Percentiles rank a stretch among this genome's conserved stretches.
Evolutionary conservation across 2,113 vertebrate species (phyloP).

Genomic region (Orycteropus afer): DNA sequence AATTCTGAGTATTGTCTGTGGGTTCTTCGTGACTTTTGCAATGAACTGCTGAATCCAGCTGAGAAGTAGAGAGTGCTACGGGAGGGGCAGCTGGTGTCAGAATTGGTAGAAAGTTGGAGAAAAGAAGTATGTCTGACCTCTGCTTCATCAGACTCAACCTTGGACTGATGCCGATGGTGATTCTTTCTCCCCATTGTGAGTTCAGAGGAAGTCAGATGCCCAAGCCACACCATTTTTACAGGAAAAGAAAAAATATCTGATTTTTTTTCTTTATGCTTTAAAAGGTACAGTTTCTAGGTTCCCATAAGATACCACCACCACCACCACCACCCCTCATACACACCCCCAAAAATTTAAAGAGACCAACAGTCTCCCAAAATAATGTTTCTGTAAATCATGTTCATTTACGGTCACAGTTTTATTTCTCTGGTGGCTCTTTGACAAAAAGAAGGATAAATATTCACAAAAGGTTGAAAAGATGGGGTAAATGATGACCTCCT

Average conservation of each 20-base stretch:
- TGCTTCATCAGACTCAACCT: neutral
- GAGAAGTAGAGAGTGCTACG: no score
- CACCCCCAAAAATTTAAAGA: neutral
- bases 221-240: neutral
- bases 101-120: no score
- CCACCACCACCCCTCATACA: neutral
- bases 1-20: no score
- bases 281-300: neutral
- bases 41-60: no score
- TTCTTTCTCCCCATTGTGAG: neutral
- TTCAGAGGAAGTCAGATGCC: neutral
- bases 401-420: neutral
- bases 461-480: slow-evolving; percentile 21
- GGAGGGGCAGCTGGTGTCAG: no score
- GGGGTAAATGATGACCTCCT: neutral
- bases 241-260: neutral
- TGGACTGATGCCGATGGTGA: neutral
- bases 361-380: neutral
- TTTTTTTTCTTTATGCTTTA: neutral
- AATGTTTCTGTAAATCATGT: neutral
- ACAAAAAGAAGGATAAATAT: neutral
- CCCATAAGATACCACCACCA: neutral
- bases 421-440: slow-evolving; percentile 20
- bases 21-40: no score
- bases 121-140: neutral